phyloP scores from a whole-genome alignment of 2,113 vertebrate genomes.

The Meriones unguiculatus region DNA sequence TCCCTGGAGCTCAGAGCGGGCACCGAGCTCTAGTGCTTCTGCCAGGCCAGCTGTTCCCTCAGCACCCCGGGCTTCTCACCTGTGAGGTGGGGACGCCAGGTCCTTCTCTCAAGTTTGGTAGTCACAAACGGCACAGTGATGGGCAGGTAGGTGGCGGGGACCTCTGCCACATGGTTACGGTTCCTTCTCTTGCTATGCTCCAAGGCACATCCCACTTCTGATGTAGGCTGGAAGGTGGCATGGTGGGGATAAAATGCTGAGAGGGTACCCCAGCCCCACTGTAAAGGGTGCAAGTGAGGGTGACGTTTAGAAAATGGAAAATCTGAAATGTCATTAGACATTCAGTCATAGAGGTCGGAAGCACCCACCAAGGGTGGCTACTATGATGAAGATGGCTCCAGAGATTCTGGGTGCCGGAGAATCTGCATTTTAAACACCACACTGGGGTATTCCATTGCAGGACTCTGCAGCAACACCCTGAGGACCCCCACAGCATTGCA shows the following conservation, averaged over 20 bases:
- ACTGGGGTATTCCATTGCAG: accelerated
- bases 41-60: neutral
- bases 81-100: neutral
- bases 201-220: neutral
- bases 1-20: neutral
- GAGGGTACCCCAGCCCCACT: neutral
- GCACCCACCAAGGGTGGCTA: neutral
- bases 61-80: neutral
- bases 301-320: neutral
- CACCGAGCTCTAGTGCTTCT: neutral
- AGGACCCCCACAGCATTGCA: neutral
- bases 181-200: neutral
- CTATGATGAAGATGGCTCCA: neutral
- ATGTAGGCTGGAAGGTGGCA: neutral
- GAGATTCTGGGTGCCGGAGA: neutral
- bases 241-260: neutral
- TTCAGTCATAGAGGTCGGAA: neutral
- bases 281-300: neutral
- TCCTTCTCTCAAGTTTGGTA: neutral
- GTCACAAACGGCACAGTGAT: neutral
- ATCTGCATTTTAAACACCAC: neutral
- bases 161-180: neutral
- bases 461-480: neutral
- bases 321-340: neutral
- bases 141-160: neutral